These are phyloP conservation scores for Oryzias dopingdopingensis DNA, from an alignment of 2,797 vertebrate genomes.

Conservation along the genomic window DNA sequence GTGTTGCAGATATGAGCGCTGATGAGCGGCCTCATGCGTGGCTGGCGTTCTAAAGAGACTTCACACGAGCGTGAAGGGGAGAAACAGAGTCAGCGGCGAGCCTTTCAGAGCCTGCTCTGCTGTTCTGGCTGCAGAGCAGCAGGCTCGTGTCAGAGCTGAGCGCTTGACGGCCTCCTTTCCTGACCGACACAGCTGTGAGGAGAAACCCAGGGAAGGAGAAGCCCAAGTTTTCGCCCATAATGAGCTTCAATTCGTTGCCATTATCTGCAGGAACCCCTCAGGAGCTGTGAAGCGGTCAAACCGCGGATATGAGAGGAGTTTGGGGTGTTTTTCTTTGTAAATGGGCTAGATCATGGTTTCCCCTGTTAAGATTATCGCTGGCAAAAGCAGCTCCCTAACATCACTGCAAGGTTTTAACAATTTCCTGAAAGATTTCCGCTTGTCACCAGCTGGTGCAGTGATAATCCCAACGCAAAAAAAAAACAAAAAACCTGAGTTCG, in stretches of 20 bases:
- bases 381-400: constrained; percentile 16
- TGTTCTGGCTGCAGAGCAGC: constrained; percentile 49
- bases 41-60: constrained; percentile 48
- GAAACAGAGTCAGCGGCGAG: constrained; percentile 24
- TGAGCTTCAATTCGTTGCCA: constrained; percentile 45
- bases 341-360: constrained; percentile 35
- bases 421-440: constrained; percentile 18
- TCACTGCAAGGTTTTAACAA: constrained; percentile 27
- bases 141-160: constrained; percentile 37
- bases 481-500: neutral
- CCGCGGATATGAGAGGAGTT: constrained; percentile 37
- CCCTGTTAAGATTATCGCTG: constrained; percentile 29
- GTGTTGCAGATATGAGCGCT: constrained; percentile 20
- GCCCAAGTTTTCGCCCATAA: constrained; percentile 49
- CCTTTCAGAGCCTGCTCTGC: constrained; percentile 17
- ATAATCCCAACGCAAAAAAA: constrained; percentile 2
- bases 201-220: constrained; percentile 43
- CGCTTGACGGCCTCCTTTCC: constrained; percentile 29
- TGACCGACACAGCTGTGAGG: constrained; percentile 55
- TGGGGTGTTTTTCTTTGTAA: constrained; percentile 34
- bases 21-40: constrained; percentile 32
- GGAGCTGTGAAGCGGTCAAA: constrained; percentile 40
- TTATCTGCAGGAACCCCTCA: constrained; percentile 62
- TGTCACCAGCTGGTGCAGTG: constrained; percentile 4
- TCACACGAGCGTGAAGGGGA: constrained; percentile 52